A percentile compares a stretch with the other conserved stretches of the same genome.
phyloP scores from a whole-genome alignment of 2,888 invertebrate species.

The Eristalis tenax region DNA sequence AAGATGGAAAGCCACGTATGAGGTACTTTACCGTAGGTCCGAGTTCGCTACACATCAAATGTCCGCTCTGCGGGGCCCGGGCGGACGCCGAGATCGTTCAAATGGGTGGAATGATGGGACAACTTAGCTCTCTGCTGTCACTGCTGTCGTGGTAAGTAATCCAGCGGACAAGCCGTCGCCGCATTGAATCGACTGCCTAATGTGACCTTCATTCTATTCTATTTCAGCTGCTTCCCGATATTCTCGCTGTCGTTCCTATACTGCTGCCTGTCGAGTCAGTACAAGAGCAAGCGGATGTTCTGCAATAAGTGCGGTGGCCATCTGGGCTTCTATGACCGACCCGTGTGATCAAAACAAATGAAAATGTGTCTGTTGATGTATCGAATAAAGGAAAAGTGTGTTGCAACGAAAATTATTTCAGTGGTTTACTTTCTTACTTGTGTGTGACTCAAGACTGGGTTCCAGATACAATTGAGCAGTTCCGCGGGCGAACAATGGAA shows the following conservation, averaged over 20 bases:
- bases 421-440: constrained; percentile 1
- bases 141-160: constrained; percentile 76
- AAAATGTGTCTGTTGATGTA: constrained; percentile 20
- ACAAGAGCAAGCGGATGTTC: constrained; percentile 78
- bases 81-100: constrained; percentile 77
- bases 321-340: constrained; percentile 78
- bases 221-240: constrained; percentile 78
- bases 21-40: constrained; percentile 79
- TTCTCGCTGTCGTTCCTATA: constrained; percentile 78
- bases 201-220: background rate
- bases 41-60: constrained; percentile 76
- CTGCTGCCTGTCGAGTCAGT: constrained; percentile 77
- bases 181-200: background rate
- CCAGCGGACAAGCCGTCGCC: background rate
- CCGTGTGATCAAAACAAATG: constrained; percentile 69
- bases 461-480: background rate
- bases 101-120: constrained; percentile 76
- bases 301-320: constrained; percentile 80
- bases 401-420: background rate
- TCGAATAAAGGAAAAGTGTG: constrained; percentile 15
- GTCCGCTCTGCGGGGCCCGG: constrained; percentile 77
- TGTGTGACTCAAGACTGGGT: background rate
- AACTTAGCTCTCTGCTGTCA: constrained; percentile 77
- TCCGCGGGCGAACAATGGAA: background rate
- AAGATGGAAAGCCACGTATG: constrained; percentile 76